phyloP scores from a whole-genome alignment of 2,797 vertebrate species.

The Fistularia commersonii region DNA sequence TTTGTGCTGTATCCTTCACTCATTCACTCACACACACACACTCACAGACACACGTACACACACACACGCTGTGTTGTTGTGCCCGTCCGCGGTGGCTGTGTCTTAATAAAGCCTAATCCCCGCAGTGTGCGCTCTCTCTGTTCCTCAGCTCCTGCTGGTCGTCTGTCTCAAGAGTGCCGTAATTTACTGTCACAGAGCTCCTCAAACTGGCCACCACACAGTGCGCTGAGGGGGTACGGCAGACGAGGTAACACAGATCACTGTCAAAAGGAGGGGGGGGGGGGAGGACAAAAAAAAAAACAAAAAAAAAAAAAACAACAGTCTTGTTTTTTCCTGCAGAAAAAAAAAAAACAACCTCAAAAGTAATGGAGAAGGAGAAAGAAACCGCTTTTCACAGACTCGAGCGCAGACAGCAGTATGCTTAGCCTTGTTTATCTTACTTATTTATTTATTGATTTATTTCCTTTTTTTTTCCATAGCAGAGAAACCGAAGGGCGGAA shows the following conservation, averaged over 20 bases:
- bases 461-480: constrained; percentile 26
- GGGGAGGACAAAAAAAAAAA: constrained; percentile 23
- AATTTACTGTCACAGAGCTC: constrained; percentile 77
- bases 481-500: constrained; percentile 27
- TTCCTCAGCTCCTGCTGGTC: constrained; percentile 68
- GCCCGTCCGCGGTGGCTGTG: constrained; percentile 53
- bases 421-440: constrained; percentile 56
- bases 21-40: constrained; percentile 32
- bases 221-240: constrained; percentile 53
- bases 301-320: constrained; percentile 30
- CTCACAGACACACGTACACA: constrained; percentile 49
- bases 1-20: constrained; percentile 47
- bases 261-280: constrained; percentile 28
- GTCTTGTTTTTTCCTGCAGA: constrained; percentile 37
- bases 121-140: constrained; percentile 63
- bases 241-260: constrained; percentile 55
- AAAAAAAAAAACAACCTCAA: constrained; percentile 50
- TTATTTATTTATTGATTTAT: too few relatives aligned
- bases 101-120: constrained; percentile 75
- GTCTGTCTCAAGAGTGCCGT: constrained; percentile 69
- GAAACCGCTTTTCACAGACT: constrained; percentile 54
- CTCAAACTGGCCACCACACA: constrained; percentile 66
- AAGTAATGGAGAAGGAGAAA: constrained; percentile 58
- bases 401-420: constrained; percentile 68
- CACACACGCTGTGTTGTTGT: constrained; percentile 62